Percentiles rank a stretch among this genome's conserved stretches.
These are phyloP conservation scores for Oasisia sp. DNA, from an alignment of 2,888 invertebrate genomes.

Conservation along the genomic window DNA sequence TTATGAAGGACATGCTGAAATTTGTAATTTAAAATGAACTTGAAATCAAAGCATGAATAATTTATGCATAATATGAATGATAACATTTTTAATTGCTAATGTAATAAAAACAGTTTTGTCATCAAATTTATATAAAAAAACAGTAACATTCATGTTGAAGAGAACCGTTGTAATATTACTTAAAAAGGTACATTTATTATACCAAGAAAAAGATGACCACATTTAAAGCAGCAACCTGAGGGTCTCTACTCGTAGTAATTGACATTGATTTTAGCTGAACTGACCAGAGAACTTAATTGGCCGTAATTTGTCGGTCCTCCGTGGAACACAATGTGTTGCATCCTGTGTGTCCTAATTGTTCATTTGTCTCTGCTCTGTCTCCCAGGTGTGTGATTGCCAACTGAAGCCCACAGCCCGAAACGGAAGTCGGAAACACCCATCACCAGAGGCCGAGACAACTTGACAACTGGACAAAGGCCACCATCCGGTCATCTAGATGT, in stretches of 20 bases:
- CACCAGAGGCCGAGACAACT: neutral
- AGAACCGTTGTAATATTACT: no score
- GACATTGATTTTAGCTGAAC: neutral
- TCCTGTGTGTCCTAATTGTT: slow-evolving; percentile 1
- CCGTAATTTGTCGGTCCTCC: neutral
- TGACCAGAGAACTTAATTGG: neutral
- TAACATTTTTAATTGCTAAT: no score
- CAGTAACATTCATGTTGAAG: no score
- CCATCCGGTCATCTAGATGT: neutral
- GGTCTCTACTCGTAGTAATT: no score
- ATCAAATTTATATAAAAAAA: no score
- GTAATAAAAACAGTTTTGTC: no score
- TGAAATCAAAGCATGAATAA: neutral
- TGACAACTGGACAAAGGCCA: neutral
- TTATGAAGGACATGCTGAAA: neutral
- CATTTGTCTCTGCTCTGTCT: slow-evolving; percentile 12
- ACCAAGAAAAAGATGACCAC: no score
- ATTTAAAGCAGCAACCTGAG: no score
- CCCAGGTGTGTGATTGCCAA: slow-evolving; percentile 13
- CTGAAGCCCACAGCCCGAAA: neutral
- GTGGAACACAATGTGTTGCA: neutral
- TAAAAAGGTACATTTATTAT: no score
- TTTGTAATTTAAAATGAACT: neutral
- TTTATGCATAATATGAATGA: neutral
- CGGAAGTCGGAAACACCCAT: neutral